phyloP scores from a whole-genome alignment of 2,797 vertebrate species.

The Lerista edwardsae region DNA sequence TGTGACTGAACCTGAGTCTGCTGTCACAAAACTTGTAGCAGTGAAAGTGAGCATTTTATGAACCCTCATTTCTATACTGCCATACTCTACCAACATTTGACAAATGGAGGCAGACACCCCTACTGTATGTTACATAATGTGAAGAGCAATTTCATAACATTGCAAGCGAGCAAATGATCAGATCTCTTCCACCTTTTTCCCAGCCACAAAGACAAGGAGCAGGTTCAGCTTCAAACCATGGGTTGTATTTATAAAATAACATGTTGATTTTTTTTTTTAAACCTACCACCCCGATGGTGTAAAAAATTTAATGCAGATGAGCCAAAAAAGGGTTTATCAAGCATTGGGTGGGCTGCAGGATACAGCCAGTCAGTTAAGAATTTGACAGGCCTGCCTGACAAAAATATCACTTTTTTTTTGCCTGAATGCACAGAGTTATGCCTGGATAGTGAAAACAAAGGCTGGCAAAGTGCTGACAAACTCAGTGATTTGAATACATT shows the following conservation, averaged over 20 bases:
- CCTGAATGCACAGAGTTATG: conserved; percentile 3
- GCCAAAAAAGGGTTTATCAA: not conserved
- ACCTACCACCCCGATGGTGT: not conserved
- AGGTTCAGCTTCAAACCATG: not conserved
- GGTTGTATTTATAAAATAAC: not conserved
- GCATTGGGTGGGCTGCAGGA: not conserved
- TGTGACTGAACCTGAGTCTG: not conserved
- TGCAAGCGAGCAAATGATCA: not conserved
- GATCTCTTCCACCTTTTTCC: not conserved
- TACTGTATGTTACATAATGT: not conserved
- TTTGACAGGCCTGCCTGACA: not conserved
- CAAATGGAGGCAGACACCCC: not conserved
- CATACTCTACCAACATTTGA: not conserved
- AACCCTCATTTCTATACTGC: conserved; percentile 6
- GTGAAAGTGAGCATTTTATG: conserved; percentile 1
- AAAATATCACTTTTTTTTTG: conserved; percentile 11
- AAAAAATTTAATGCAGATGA: not conserved
- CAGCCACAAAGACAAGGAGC: not conserved
- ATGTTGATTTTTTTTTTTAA: not conserved
- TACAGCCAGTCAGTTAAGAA: not conserved
- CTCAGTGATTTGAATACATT: not conserved
- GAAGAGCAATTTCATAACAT: not conserved
- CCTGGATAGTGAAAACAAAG: not conserved
- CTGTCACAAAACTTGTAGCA: not conserved
- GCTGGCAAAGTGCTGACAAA: not conserved